A percentile compares a stretch with the other conserved stretches of the same genome.
These are phyloP conservation scores for Diachasma alloeum DNA, from an alignment of 1,140 invertebrate species.

Conservation along the genomic window DNA sequence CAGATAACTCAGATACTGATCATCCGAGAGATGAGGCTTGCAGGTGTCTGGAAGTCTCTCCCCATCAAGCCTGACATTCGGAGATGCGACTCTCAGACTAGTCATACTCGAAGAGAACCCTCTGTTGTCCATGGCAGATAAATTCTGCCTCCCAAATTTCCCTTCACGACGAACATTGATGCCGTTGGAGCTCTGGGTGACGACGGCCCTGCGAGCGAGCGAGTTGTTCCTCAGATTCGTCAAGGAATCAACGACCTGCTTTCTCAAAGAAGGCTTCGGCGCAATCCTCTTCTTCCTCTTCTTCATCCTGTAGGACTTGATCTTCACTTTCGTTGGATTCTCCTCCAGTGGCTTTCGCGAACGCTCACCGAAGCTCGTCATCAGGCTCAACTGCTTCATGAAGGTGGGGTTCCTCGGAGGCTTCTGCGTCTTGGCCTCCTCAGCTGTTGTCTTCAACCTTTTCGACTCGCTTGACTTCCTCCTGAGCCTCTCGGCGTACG, in stretches of 20 bases:
- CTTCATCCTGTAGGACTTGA: constrained; percentile 34
- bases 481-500: constrained; percentile 52
- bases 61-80: constrained; percentile 22
- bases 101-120: not conserved
- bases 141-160: not conserved
- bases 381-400: constrained; percentile 19
- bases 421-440: constrained; percentile 8
- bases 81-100: constrained; percentile 14
- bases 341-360: not conserved
- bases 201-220: not conserved
- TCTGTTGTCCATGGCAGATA: not conserved
- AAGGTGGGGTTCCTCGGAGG: not conserved
- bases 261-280: constrained; percentile 26
- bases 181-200: not conserved
- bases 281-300: constrained; percentile 35
- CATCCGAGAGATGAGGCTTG: constrained; percentile 24
- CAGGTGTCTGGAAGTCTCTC: constrained; percentile 27
- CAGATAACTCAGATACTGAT: constrained; percentile 27
- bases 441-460: not conserved
- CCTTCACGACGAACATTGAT: not conserved
- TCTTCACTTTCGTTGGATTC: constrained; percentile 3
- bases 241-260: constrained; percentile 3
- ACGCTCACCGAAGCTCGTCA: not conserved
- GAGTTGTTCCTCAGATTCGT: constrained; percentile 11
- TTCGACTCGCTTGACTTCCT: constrained; percentile 29